Percentiles rank a stretch among this genome's conserved stretches.
Conservation (phyloP, 2,888 invertebrate species). For the Amblyteles armatorius region DNA sequence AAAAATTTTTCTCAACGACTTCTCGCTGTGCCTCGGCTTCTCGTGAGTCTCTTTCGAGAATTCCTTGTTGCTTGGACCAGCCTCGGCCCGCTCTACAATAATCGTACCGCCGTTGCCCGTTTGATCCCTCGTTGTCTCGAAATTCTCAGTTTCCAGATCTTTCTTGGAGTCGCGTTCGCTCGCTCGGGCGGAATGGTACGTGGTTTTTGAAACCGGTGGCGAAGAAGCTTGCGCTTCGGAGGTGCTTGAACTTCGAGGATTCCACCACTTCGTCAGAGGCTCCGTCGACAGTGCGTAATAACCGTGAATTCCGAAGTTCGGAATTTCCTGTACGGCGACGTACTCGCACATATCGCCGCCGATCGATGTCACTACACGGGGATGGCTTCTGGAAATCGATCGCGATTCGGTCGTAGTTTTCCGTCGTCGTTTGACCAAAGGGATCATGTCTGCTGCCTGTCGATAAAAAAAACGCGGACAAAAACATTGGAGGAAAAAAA, state of each 20-base stretch:
- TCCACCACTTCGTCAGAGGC: slow-evolving; percentile 83
- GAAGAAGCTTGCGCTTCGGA: neutral
- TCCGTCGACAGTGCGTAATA: slow-evolving; percentile 85
- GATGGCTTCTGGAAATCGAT: slow-evolving; percentile 29
- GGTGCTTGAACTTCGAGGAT: neutral
- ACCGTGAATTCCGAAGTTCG: slow-evolving; percentile 85
- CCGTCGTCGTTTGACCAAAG: slow-evolving; percentile 57
- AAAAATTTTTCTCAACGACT: slow-evolving; percentile 55
- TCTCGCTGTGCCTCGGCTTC: slow-evolving; percentile 44
- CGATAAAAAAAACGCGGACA: neutral
- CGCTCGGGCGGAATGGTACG: slow-evolving; percentile 14
- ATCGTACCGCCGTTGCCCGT: neutral
- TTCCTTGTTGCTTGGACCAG: neutral
- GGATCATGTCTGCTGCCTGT: slow-evolving; percentile 68
- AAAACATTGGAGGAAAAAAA: neutral
- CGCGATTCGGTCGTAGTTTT: slow-evolving; percentile 4
- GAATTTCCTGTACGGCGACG: slow-evolving; percentile 85
- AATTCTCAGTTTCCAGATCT: neutral
- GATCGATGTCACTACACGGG: slow-evolving; percentile 60
- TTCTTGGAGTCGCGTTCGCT: neutral
- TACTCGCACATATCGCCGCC: slow-evolving; percentile 84
- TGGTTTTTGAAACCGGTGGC: slow-evolving; percentile 47
- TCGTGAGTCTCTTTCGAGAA: slow-evolving; percentile 23
- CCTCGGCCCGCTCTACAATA: neutral
- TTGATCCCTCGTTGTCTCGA: neutral